These are phyloP conservation scores for Gouania willdenowi DNA, from an alignment of 2,797 vertebrate genomes.

Conservation along the genomic window DNA sequence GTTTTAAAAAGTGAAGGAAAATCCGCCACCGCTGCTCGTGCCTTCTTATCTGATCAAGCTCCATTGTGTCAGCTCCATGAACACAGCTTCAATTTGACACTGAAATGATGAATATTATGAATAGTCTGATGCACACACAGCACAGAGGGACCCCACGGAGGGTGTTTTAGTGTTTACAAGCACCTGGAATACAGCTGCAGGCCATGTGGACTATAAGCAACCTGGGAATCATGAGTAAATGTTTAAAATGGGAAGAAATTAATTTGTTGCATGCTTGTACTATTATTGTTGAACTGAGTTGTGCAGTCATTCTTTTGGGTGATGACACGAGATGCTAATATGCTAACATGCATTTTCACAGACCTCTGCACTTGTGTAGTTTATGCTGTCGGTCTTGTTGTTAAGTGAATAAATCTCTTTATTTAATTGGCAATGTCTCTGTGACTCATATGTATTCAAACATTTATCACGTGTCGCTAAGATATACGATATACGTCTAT, in stretches of 20 bases:
- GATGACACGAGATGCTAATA: constrained; percentile 64
- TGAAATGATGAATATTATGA: too few species aligned
- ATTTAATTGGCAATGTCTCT: constrained; percentile 39
- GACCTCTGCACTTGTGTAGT: constrained; percentile 65
- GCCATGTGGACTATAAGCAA: constrained; percentile 25
- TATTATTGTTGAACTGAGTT: constrained; percentile 65
- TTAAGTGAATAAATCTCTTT: constrained; percentile 68
- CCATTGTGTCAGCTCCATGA: too few species aligned
- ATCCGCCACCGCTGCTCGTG: constrained; percentile 39
- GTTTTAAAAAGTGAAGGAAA: constrained; percentile 24
- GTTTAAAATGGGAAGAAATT: constrained; percentile 42
- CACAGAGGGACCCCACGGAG: too few species aligned
- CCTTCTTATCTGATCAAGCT: constrained; percentile 28
- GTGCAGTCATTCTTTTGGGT: constrained; percentile 60
- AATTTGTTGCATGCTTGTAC: constrained; percentile 74
- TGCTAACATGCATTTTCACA: constrained; percentile 66
- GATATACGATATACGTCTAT: too few species aligned
- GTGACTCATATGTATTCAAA: too few species aligned
- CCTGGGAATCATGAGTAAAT: constrained; percentile 25
- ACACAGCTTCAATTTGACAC: too few species aligned
- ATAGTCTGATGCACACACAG: too few species aligned
- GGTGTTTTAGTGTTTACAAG: too few species aligned
- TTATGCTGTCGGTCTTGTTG: constrained; percentile 64
- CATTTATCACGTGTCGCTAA: too few species aligned
- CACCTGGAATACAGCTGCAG: constrained; percentile 36